Base-by-base conservation (phyloP, 2,797 vertebrate species). In the Sebastiscus albofasciatus region DNA sequence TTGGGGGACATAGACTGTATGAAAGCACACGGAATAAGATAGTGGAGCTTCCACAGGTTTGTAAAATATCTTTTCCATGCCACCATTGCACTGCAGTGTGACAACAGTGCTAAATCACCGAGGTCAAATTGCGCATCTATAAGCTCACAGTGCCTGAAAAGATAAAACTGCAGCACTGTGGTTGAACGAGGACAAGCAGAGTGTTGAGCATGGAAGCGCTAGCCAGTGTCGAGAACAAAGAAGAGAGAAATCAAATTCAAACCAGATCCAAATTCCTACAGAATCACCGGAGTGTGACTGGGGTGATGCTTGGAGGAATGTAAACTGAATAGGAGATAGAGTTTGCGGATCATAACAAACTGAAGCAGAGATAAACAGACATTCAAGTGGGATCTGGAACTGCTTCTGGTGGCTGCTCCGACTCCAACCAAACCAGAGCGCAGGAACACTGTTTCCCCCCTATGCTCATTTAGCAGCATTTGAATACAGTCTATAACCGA, bases 331-430 rank as follows among this genome's bases (percentile, higher is more conserved):
- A 87, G 83, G 60, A 90, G 90, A 90, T 86, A 86, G 83, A 87
- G 77, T 86, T 79, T 81, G 61, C 3, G 18, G 85, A 84, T 86
- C 87, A 92, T 91, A 93, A 93, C 93, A 93, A 90, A 89, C 67
- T 83, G 77, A 75, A 78, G 74, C 42, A 87, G 86, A 84, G 83
- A 90, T 94, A 94, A 93, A 93, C 93, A 93, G 81, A 85, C 33
- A 7, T 82, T 86, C 8, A 77, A 87, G 80, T 69, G 67, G 79
- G 84, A 82, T 92, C 87, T 92, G 89, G 87, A 91, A 83, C 67
- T 67, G 84, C 87, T 86, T 89, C 86, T 90, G 80, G 84, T 81
- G 72, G 74, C 80, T 64, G 73, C 78, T 88, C 33, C 54, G 72
- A 61, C 58, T 81, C 54, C 34, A 78, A 80, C 87, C 67, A 55